Evolutionary conservation across 2,797 vertebrate species (phyloP).

Genomic region (Coregonus suidteri): DNA sequence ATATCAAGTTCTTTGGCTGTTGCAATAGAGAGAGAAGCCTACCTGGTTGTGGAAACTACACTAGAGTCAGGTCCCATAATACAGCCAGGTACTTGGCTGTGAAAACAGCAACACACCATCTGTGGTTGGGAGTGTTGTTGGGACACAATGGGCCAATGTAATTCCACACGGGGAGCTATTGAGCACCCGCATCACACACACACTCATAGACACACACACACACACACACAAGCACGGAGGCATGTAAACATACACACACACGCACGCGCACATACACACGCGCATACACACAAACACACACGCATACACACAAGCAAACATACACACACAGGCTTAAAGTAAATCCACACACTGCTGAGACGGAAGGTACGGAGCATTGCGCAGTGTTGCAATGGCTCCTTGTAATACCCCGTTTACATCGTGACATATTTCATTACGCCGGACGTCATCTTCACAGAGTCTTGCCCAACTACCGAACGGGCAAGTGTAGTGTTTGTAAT

Average conservation of each 20-base stretch:
- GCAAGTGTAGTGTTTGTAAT: too few species aligned
- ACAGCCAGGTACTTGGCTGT: neutral
- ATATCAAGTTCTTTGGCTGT: neutral
- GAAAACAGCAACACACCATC: neutral
- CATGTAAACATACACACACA: constrained; percentile 6
- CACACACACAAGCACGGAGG: constrained; percentile 2
- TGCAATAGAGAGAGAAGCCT: neutral
- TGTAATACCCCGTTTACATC: too few species aligned
- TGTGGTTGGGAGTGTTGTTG: neutral
- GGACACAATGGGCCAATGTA: neutral
- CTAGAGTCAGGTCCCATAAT: neutral
- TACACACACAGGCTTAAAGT: neutral
- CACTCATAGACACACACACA: constrained; percentile 8
- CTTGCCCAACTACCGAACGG: too few species aligned
- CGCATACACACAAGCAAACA: neutral
- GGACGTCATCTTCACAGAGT: too few species aligned
- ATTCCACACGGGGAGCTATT: neutral
- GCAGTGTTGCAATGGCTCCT: too few species aligned
- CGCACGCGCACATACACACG: constrained; percentile 2
- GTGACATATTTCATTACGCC: too few species aligned
- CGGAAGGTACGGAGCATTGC: neutral
- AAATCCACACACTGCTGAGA: constrained; percentile 11
- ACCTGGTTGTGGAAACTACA: constrained; percentile 1
- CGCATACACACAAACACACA: neutral
- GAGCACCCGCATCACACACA: neutral